Conservation (phyloP, 2,888 invertebrate genomes). For the Zaprionus bogoriensis region DNA sequence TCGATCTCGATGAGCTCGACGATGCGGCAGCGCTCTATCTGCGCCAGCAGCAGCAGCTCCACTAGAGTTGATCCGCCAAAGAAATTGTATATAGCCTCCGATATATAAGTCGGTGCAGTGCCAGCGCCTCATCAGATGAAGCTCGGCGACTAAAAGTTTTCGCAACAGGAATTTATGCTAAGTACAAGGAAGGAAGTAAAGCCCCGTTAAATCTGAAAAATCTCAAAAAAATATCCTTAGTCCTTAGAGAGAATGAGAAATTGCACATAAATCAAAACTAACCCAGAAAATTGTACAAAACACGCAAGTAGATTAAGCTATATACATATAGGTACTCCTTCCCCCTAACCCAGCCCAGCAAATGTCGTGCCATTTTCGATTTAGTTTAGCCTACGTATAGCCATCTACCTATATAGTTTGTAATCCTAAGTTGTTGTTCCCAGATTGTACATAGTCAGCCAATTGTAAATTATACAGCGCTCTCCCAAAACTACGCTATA, state of each 20-base stretch:
- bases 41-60: constrained; percentile 77
- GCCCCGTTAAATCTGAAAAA: not conserved
- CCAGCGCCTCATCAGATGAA: constrained; percentile 66
- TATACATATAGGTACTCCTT: constrained; percentile 24
- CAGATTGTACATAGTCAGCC: constrained; percentile 64
- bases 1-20: constrained; percentile 84
- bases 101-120: constrained; percentile 23
- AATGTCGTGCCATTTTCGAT: constrained; percentile 72
- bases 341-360: constrained; percentile 38
- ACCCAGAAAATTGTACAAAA: constrained; percentile 66
- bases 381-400: constrained; percentile 36
- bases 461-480: constrained; percentile 43
- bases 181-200: constrained; percentile 69
- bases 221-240: constrained; percentile 9
- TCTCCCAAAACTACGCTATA: constrained; percentile 41
- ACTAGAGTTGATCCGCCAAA: constrained; percentile 38
- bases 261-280: constrained; percentile 65
- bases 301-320: constrained; percentile 34
- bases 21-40: constrained; percentile 84
- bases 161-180: constrained; percentile 76
- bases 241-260: constrained; percentile 22
- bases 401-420: constrained; percentile 1
- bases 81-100: constrained; percentile 52
- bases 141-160: constrained; percentile 33
- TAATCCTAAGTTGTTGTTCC: constrained; percentile 33